Base-by-base conservation (phyloP, 2,888 invertebrate genomes). In the Oscheius myriophilus region DNA sequence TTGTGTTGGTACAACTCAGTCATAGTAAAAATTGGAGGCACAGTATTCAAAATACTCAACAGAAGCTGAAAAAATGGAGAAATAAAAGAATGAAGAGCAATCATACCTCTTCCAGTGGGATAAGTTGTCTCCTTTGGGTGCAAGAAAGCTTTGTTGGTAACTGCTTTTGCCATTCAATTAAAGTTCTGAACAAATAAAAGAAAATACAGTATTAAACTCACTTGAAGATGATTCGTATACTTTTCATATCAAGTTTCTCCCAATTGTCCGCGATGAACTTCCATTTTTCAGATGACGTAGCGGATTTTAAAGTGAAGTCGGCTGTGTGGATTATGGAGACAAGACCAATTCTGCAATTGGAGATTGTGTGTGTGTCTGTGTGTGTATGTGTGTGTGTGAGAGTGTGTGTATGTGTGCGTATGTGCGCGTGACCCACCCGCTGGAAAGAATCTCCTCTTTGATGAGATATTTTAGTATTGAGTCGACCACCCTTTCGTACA, bases 21-120 rank as follows among this genome's bases (percentile, higher is more conserved):
- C 33, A 78, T 42, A 0, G 73, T 72, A 54, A 80, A 75, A n/a
- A 80, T 66, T 25, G 78, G 69, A 7, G 80, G 80, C 39, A 80
- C 71, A 18, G 72, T 49, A 58, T 78, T 74, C 49, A 80, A 61
- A 53, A 80, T 76, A 2, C 69, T 43, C 11, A 76, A 46, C 1
- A 78, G 46, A 11, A 75, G 42, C 75, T 75, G 58, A 26, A 69
- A 54, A 41, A 7, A 57, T 14, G 9, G 49, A 25, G 14, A 23
- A 11, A 49, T 16, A 1, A 25, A 26, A 2, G 9, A 18, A 14
- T 11, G 18, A 1, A 9, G 12, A 49, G n/a, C n/a, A n/a, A n/a
- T 53, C 61, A 45, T 14, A 68, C 68, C 25, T 68, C 41, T 33
- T 68, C 68, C 14, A 68, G 41, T 21, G 62, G 61, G 14, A 33